phyloP scores from a whole-genome alignment of 2,797 vertebrate species.

The Bryconaethiops microstoma region DNA sequence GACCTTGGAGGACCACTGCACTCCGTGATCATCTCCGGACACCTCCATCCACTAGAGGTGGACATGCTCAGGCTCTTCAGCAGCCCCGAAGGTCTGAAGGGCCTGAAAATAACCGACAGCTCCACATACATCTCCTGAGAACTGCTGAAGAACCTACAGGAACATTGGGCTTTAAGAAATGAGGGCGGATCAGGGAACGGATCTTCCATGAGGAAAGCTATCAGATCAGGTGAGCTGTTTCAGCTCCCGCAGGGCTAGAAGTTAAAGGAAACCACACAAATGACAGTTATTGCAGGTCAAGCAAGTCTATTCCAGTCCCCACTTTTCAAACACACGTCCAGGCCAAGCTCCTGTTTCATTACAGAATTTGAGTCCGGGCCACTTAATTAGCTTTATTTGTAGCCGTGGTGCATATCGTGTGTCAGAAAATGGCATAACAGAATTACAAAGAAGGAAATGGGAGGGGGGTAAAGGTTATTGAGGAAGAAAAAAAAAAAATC shows the following conservation, averaged over 20 bases:
- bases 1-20: conserved; percentile 89
- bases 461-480: conserved; percentile 22
- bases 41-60: conserved; percentile 89
- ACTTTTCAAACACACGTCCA: neutral
- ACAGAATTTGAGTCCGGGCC: neutral
- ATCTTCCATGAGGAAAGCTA: neutral
- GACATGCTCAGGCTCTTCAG: conserved; percentile 90
- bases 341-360: conserved; percentile 1
- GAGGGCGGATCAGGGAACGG: neutral
- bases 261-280: conserved; percentile 24
- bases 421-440: conserved; percentile 29
- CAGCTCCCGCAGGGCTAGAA: neutral
- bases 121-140: conserved; percentile 71
- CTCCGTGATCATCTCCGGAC: conserved; percentile 87
- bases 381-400: conserved; percentile 10
- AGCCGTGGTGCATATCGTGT: neutral
- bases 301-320: neutral
- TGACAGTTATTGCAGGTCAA: conserved; percentile 24
- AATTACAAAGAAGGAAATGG: conserved; percentile 46
- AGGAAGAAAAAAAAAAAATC: conserved; percentile 5
- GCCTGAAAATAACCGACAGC: conserved; percentile 66
- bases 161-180: neutral
- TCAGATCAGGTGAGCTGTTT: neutral
- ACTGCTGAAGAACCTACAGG: neutral
- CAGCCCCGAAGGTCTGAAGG: conserved; percentile 67